Evolutionary conservation across 2,797 vertebrate genomes (phyloP).

Genomic region (Lithobates pipiens): DNA sequence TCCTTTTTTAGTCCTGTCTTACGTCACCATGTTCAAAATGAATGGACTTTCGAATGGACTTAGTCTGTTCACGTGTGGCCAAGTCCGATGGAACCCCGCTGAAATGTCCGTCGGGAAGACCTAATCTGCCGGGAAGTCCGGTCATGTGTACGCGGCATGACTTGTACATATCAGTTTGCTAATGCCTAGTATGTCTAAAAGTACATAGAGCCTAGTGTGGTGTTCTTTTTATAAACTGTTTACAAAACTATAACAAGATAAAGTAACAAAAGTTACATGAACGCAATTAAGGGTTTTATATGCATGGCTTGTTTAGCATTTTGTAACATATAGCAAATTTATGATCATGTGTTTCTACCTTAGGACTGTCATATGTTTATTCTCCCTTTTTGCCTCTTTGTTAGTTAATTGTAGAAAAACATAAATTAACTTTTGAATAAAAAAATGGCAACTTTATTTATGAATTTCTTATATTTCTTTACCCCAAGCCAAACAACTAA

Average conservation of each 20-base stretch:
- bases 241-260: slow-evolving; percentile 34
- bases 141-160: no score
- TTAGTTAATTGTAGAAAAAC: slow-evolving; percentile 86
- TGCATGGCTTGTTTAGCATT: slow-evolving; percentile 60
- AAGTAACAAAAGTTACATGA: background rate
- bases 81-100: no score
- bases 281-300: slow-evolving; percentile 9
- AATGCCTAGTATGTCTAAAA: background rate
- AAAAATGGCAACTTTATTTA: slow-evolving; percentile 88
- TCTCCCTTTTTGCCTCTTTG: slow-evolving; percentile 82
- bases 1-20: no score
- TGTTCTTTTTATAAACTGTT: background rate
- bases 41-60: no score
- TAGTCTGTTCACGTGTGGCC: no score
- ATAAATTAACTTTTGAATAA: slow-evolving; percentile 85
- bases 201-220: background rate
- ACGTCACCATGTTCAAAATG: no score
- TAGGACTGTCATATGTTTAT: slow-evolving; percentile 69
- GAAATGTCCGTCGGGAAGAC: no score
- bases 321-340: slow-evolving; percentile 80
- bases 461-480: slow-evolving; percentile 88
- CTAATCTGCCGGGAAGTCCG: no score
- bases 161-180: no score
- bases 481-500: slow-evolving; percentile 93
- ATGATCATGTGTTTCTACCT: slow-evolving; percentile 78